phyloP scores from a whole-genome alignment of 2,113 vertebrate species.

The Caloenas nicobarica region DNA sequence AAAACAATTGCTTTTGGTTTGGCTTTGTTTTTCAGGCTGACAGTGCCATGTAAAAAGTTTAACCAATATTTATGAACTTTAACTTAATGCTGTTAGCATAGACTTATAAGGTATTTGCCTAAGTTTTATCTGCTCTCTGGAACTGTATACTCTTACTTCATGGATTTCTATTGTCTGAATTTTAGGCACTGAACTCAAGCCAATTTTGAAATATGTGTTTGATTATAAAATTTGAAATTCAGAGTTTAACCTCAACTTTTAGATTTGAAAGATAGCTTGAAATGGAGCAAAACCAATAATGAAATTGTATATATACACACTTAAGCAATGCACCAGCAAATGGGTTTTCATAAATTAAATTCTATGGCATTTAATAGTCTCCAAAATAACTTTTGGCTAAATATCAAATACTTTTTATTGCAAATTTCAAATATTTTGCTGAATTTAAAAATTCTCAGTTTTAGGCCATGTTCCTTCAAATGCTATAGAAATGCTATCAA shows the following conservation, averaged over 20 bases:
- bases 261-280: not conserved
- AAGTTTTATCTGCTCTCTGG: not conserved
- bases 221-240: not conserved
- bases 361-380: not conserved
- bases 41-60: not conserved
- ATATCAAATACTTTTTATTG: not conserved
- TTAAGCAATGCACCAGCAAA: not conserved
- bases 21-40: not conserved
- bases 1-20: not conserved
- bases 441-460: not conserved
- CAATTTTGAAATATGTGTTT: not conserved
- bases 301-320: not conserved
- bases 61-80: not conserved
- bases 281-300: not conserved
- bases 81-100: not conserved
- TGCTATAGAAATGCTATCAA: not conserved
- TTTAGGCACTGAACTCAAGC: not conserved
- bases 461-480: not conserved
- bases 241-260: not conserved
- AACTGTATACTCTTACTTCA: not conserved
- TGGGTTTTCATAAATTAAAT: not conserved
- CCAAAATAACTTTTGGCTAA: not conserved
- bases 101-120: not conserved
- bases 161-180: not conserved
- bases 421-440: not conserved